Evolutionary conservation across 2,113 vertebrate species (phyloP).

Genomic region (Dicaeum eximium): DNA sequence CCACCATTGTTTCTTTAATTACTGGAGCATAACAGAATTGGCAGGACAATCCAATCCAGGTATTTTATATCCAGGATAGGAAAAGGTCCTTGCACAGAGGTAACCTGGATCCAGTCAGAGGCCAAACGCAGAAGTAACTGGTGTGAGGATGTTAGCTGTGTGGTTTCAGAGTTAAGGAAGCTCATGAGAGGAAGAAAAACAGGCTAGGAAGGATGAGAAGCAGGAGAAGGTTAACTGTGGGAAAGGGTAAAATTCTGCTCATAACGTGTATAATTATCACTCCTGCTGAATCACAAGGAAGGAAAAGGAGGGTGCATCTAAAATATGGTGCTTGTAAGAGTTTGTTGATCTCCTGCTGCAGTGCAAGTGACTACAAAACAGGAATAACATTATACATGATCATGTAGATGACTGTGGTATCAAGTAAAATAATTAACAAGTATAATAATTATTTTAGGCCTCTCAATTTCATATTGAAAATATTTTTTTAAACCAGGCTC

Average conservation of each 20-base stretch:
- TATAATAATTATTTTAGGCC: background rate
- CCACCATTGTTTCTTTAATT: background rate
- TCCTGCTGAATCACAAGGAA: conserved; percentile 6
- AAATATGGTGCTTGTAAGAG: background rate
- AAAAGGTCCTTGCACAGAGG: background rate
- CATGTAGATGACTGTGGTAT: fast-evolving
- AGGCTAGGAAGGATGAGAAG: background rate
- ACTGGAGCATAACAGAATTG: background rate
- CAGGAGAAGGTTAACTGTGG: conserved; percentile 29
- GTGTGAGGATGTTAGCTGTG: background rate
- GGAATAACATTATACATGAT: fast-evolving
- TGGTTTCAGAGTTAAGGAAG: background rate
- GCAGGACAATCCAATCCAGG: background rate
- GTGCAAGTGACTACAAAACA: background rate
- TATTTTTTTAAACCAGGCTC: background rate
- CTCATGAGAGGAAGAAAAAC: background rate
- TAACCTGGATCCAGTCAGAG: background rate
- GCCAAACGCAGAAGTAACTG: background rate
- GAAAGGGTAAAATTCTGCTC: conserved; percentile 15
- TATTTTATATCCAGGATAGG: background rate
- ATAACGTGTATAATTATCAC: background rate
- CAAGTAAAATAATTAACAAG: background rate
- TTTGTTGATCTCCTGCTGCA: background rate
- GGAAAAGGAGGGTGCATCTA: background rate
- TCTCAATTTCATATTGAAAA: background rate